phyloP scores from a whole-genome alignment of 2,888 invertebrate genomes.

The Leucophora obtusa region DNA sequence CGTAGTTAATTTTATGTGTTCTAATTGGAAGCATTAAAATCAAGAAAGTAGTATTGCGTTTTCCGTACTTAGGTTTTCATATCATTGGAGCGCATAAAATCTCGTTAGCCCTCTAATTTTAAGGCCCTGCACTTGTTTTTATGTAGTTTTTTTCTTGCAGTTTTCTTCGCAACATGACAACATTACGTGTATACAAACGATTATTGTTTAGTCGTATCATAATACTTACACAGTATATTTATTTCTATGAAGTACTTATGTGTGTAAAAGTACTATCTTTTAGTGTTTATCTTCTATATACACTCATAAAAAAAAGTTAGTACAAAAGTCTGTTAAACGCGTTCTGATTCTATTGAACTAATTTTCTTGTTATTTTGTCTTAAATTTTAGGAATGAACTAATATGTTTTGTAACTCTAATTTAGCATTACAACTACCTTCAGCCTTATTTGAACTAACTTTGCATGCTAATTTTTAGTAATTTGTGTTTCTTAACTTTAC shows the following conservation, averaged over 20 bases:
- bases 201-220: conserved; percentile 40
- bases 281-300: conserved; percentile 33
- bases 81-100: conserved; percentile 59
- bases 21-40: conserved; percentile 33
- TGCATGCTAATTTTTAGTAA: too few species aligned
- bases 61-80: conserved; percentile 32
- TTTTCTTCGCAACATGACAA: conserved; percentile 49
- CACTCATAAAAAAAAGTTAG: too few species aligned
- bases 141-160: conserved; percentile 17
- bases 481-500: too few species aligned
- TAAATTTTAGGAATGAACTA: too few species aligned
- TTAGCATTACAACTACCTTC: too few species aligned
- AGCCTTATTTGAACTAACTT: too few species aligned
- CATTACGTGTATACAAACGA: conserved; percentile 57
- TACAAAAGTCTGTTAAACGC: too few species aligned
- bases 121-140: conserved; percentile 39
- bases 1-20: conserved; percentile 1
- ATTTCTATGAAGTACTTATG: neutral
- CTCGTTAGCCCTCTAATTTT: conserved; percentile 56
- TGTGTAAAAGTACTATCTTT: conserved; percentile 38
- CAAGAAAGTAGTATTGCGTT: conserved; percentile 39
- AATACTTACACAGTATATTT: conserved; percentile 1
- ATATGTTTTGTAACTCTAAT: too few species aligned
- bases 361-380: too few species aligned
- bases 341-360: too few species aligned